These are phyloP conservation scores for Geococcyx californianus DNA, from an alignment of 2,113 vertebrate genomes.

Conservation along the genomic window DNA sequence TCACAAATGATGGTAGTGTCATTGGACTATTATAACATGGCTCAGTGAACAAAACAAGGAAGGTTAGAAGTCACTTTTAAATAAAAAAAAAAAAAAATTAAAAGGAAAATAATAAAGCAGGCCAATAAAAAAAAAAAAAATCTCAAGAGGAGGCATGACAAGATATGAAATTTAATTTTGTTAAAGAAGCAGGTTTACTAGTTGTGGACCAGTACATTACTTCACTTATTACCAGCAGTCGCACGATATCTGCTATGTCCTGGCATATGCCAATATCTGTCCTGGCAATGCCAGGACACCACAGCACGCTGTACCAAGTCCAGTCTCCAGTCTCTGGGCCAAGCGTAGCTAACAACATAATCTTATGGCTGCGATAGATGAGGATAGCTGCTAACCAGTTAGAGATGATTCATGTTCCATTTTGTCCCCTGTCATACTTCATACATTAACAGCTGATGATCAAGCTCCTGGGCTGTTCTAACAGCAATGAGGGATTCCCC, in stretches of 20 bases:
- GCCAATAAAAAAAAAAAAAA: not conserved
- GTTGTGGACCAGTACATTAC: not conserved
- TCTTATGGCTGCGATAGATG: fast-evolving
- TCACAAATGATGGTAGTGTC: not conserved
- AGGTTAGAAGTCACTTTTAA: not conserved
- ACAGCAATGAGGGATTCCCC: not conserved
- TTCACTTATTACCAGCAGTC: not conserved
- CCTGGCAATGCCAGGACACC: not conserved
- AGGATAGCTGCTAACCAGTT: not conserved
- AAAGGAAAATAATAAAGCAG: not conserved
- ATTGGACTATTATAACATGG: not conserved
- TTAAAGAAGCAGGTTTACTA: not conserved
- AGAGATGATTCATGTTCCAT: not conserved
- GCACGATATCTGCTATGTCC: not conserved
- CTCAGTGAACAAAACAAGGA: not conserved
- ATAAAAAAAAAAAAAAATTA: not conserved
- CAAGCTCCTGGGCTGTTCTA: not conserved
- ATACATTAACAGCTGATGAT: not conserved
- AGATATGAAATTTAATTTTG: not conserved
- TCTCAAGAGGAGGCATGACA: not conserved
- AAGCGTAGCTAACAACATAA: not conserved
- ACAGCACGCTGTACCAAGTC: fast-evolving
- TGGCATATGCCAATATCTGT: too few species aligned
- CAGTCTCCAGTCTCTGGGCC: not conserved
- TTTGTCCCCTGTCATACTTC: not conserved